Evolutionary conservation across 1,140 invertebrate species (phyloP).

Genomic region (Euglossa dilemma): DNA sequence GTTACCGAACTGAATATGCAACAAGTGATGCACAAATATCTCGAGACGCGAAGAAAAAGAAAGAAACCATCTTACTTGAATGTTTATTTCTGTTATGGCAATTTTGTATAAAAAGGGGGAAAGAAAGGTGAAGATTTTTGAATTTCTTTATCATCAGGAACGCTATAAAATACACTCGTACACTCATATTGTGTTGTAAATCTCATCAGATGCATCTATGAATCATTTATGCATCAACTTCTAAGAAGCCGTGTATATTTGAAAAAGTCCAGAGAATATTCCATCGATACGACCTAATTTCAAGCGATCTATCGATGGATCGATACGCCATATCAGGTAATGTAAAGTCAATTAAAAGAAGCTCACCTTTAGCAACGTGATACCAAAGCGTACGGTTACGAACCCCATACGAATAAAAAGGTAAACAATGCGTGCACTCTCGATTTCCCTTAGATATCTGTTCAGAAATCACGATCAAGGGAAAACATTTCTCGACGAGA

Average conservation of each 20-base stretch:
- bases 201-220: neutral
- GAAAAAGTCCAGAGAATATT: neutral
- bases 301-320: neutral
- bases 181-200: neutral
- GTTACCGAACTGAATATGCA: too few relatives aligned
- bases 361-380: conserved; percentile 4
- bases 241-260: neutral
- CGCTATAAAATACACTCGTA: neutral
- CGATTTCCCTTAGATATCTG: neutral
- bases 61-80: too few relatives aligned
- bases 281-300: neutral
- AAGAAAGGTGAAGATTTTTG: too few relatives aligned
- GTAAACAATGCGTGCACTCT: neutral
- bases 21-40: too few relatives aligned
- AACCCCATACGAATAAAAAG: neutral
- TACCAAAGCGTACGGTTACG: neutral
- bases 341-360: neutral
- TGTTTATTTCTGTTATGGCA: neutral
- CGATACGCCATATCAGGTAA: too few relatives aligned
- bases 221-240: neutral
- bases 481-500: neutral
- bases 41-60: too few relatives aligned
- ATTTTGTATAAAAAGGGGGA: neutral
- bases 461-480: neutral
- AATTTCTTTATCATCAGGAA: neutral